A percentile compares a stretch with the other conserved stretches of the same genome.
These are phyloP conservation scores for Myiotriccus ornatus DNA, from an alignment of 2,797 vertebrate species.

Conservation along the genomic window DNA sequence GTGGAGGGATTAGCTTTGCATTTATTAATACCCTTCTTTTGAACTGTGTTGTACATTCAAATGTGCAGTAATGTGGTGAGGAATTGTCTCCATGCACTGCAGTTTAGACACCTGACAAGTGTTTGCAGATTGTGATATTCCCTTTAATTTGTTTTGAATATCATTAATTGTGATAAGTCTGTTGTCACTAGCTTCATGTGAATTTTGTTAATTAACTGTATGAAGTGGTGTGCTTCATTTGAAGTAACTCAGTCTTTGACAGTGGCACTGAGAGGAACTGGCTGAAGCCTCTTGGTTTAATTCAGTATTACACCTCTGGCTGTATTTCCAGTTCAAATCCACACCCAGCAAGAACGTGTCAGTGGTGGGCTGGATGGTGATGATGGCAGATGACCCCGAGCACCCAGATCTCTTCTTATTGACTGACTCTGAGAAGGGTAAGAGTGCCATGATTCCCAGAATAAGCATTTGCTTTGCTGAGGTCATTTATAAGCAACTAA, in stretches of 20 bases:
- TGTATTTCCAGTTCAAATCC: slow-evolving; percentile 89
- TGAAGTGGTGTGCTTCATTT: background rate
- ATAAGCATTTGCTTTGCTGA: background rate
- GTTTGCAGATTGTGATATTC: background rate
- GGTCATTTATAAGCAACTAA: background rate
- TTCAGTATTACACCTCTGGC: background rate
- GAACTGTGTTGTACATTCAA: fast-evolving
- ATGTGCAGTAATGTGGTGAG: background rate
- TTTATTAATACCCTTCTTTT: background rate
- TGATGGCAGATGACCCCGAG: slow-evolving; percentile 96
- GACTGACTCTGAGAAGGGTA: slow-evolving; percentile 95
- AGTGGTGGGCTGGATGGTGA: slow-evolving; percentile 95
- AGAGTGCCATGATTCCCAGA: slow-evolving; percentile 11
- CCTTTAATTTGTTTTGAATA: background rate
- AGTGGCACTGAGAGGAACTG: background rate
- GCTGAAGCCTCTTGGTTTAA: background rate
- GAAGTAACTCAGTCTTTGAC: background rate
- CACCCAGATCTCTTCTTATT: slow-evolving; percentile 94
- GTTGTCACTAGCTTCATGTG: background rate
- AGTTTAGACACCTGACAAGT: background rate
- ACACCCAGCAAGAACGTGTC: slow-evolving; percentile 89
- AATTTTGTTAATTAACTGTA: background rate
- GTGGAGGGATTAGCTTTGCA: background rate
- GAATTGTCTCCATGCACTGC: background rate
- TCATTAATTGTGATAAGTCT: background rate